phyloP scores from a whole-genome alignment of 2,888 invertebrate genomes.

The Eurytoma adleriae region DNA sequence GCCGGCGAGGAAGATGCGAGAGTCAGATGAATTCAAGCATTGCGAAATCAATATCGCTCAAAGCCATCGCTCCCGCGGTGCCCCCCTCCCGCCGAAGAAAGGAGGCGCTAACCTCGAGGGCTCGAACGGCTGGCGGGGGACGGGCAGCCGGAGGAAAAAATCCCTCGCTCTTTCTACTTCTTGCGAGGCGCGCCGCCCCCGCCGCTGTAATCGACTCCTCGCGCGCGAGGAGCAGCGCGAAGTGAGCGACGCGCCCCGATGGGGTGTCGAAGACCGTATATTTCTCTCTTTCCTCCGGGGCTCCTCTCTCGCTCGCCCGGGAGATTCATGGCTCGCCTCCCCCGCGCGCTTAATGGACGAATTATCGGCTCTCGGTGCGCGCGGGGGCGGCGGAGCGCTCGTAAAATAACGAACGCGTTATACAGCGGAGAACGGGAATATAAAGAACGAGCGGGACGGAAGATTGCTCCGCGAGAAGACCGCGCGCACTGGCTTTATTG shows the following conservation, averaged over 20 bases:
- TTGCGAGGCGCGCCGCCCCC: not conserved
- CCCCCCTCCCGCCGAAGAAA: not conserved
- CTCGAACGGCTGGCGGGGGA: not conserved
- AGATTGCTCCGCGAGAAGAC: constrained; percentile 7
- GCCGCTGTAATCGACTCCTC: constrained; percentile 44
- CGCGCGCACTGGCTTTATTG: constrained; percentile 28
- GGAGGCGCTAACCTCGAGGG: no score
- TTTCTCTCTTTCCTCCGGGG: constrained; percentile 1
- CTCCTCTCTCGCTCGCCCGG: constrained; percentile 10
- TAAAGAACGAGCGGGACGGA: constrained; percentile 27
- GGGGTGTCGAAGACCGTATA: constrained; percentile 37
- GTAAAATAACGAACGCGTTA: constrained; percentile 50
- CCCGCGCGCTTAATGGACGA: constrained; percentile 52
- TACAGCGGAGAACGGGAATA: constrained; percentile 26
- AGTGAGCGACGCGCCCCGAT: constrained; percentile 43
- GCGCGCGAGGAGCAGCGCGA: constrained; percentile 2
- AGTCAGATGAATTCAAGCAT: constrained; percentile 66
- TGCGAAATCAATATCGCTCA: constrained; percentile 73
- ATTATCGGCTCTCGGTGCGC: constrained; percentile 47
- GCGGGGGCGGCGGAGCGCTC: constrained; percentile 14
- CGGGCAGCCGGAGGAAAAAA: constrained; percentile 1
- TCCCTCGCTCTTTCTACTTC: constrained; percentile 16
- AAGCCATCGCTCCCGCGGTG: constrained; percentile 64
- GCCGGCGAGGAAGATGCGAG: constrained; percentile 24
- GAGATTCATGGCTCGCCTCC: constrained; percentile 24